phyloP scores from a whole-genome alignment of 2,113 vertebrate genomes.

The Miniopterus natalensis region DNA sequence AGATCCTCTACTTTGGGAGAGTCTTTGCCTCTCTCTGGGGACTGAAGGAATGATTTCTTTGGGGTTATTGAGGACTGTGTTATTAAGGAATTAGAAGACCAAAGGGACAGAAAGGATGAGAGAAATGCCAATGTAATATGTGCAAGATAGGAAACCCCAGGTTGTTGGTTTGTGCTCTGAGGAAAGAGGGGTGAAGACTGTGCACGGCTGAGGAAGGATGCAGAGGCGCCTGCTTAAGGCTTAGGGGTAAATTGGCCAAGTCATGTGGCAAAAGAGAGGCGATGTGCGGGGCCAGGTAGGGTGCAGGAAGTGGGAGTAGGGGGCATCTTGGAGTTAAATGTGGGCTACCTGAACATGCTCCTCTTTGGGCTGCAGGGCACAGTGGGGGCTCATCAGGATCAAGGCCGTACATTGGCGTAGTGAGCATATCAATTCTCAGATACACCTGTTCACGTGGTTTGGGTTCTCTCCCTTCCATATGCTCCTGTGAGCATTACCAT shows the following conservation, averaged over 20 bases:
- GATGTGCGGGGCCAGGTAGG: not conserved
- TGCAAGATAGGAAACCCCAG: fast-evolving
- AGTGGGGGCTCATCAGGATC: not conserved
- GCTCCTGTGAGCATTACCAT: fast-evolving
- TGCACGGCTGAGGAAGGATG: fast-evolving
- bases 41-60: not conserved
- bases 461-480: not conserved
- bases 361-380: not conserved
- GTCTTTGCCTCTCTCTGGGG: not conserved
- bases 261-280: not conserved
- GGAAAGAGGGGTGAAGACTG: fast-evolving
- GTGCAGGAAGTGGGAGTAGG: fast-evolving
- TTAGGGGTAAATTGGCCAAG: not conserved
- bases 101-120: not conserved
- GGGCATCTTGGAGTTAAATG: not conserved
- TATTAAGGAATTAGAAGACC: not conserved
- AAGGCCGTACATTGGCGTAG: not conserved
- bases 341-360: not conserved
- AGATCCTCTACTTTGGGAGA: not conserved
- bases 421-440: not conserved
- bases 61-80: not conserved
- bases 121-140: not conserved
- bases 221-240: fast-evolving
- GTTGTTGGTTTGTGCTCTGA: not conserved
- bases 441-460: not conserved